Percentiles rank a stretch among this genome's conserved stretches.
phyloP scores from a whole-genome alignment of 2,888 invertebrate species.

The Andrena fulva region DNA sequence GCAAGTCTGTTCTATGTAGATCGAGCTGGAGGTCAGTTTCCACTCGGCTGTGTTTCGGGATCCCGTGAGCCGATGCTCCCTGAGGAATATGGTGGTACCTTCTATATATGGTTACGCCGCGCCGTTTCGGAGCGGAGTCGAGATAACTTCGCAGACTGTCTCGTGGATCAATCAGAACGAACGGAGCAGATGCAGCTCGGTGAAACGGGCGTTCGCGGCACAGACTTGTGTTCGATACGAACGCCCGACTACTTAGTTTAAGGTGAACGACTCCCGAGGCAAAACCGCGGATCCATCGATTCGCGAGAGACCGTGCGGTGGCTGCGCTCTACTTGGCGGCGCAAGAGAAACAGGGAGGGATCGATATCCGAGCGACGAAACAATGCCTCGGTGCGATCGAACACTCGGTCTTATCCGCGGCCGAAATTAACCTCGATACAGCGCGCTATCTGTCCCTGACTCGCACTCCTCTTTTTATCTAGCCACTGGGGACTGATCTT shows the following conservation, averaged over 20 bases:
- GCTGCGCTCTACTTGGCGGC: neutral
- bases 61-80: no score
- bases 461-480: conserved; percentile 22
- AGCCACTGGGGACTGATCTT: neutral
- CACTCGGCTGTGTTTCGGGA: no score
- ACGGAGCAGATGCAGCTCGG: neutral
- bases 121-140: neutral
- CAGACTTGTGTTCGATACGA: conserved; percentile 9
- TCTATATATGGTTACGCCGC: neutral
- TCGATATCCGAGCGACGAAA: conserved; percentile 4
- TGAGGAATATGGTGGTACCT: no score
- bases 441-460: neutral
- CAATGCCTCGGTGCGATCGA: conserved; percentile 1
- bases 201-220: neutral
- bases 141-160: neutral
- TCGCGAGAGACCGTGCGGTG: neutral
- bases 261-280: conserved; percentile 33
- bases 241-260: conserved; percentile 8
- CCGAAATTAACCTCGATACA: conserved; percentile 41
- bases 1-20: no score
- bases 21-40: no score
- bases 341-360: neutral
- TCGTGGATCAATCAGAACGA: neutral
- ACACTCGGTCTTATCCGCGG: conserved; percentile 8
- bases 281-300: conserved; percentile 30